Evolutionary conservation across 2,113 vertebrate species (phyloP).

Genomic region (Corythornis cristatus): DNA sequence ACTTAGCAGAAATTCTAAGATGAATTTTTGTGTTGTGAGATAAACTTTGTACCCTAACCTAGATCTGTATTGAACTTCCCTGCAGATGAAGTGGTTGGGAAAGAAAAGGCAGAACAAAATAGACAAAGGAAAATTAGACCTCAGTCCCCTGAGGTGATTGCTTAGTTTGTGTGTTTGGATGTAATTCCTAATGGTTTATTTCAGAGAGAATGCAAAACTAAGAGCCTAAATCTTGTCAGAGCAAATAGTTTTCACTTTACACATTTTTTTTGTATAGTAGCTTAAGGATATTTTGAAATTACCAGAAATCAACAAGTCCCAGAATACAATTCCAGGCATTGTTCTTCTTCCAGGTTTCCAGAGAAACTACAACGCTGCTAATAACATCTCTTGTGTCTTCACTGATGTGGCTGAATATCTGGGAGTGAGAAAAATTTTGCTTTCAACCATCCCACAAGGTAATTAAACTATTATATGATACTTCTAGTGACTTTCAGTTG

Average conservation of each 20-base stretch:
- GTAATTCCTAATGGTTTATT: not conserved
- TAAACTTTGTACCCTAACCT: fast-evolving
- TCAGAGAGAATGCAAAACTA: not conserved
- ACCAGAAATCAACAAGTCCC: not conserved
- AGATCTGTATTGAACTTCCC: not conserved
- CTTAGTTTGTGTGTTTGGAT: not conserved
- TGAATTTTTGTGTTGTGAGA: not conserved
- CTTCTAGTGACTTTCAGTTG: not conserved
- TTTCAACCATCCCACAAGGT: not conserved
- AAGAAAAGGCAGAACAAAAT: not conserved
- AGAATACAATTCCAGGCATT: fast-evolving
- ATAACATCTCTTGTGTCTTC: not conserved
- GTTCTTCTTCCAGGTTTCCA: not conserved
- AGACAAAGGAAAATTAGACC: not conserved
- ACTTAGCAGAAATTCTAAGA: not conserved
- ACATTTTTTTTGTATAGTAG: not conserved
- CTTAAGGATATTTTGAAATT: not conserved
- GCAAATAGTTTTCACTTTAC: not conserved
- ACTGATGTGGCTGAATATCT: not conserved
- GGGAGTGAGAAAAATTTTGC: not conserved
- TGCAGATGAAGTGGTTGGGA: not conserved
- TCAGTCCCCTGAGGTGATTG: not conserved
- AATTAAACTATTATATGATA: not conserved
- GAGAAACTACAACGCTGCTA: not conserved
- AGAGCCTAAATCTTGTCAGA: not conserved